Base-by-base conservation (phyloP, 2,113 vertebrate species). In the Herpetotheres cachinnans region DNA sequence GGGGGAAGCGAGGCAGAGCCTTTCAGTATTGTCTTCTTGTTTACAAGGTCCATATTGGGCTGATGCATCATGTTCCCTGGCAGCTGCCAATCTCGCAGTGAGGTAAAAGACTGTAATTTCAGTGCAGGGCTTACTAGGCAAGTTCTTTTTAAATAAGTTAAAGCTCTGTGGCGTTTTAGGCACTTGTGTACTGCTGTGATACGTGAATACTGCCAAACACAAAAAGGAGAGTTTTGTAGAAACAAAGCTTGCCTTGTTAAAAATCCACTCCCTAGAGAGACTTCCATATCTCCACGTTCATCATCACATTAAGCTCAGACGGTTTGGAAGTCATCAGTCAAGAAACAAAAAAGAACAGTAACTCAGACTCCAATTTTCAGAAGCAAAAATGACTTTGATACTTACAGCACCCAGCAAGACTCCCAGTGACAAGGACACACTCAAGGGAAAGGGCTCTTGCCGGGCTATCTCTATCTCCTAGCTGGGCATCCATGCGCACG, bases 401-500 rank as follows among this genome's bases (percentile, higher is more conserved):
- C 40, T 38, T 8, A 26, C 69, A 30, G 59, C 19, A 20, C 1
- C 40, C 80, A 40, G 18, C 0, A 0, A 6, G 42, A 7, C 18
- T n/a, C 9, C 27, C 27, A 5, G 26, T 0, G 14, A 21, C 3
- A 7, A 36, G 26, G 54, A 16, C 18, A 3, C 0, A 5, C 26
- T 22, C 1, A 3, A n/a, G 21, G 10, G 5, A 70, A 36, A 26
- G 8, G 36, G 46, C 38, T 49, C 42, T 24, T 8, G 16, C 20
- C 7, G 3, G 7, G 26, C 46, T 79, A n/a, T 3, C 30, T 11
- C 32, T 4, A 1, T 7, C 32, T 6, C 29, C 63, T 10, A 20
- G 11, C 15, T 8, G 3, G 5, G 10, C 14, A 16, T 11, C 42
- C n/a, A 2, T 1, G 0, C 3, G 24, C 52, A 14, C 7, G 1